Conservation (phyloP, 2,888 invertebrate species). For the Brachycybe producta region DNA sequence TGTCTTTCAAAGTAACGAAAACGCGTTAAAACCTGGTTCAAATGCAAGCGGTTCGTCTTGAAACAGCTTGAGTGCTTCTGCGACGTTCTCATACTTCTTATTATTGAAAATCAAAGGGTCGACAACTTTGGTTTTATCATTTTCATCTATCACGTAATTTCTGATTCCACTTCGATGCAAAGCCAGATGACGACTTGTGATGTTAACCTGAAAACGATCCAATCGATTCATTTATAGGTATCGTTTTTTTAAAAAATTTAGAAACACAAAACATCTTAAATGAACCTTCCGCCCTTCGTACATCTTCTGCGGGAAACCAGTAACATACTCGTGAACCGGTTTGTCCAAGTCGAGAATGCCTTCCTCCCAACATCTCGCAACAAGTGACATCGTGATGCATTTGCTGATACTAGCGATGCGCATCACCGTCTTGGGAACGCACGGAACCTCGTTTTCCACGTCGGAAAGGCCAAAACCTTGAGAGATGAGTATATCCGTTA, state of each 20-base stretch:
- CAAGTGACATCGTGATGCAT: conserved; percentile 40
- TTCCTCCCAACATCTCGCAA: conserved; percentile 40
- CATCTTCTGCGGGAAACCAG: conserved; percentile 40
- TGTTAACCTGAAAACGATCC: conserved; percentile 30
- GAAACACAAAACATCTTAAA: not conserved
- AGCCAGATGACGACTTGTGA: conserved; percentile 41
- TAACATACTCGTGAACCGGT: conserved; percentile 41
- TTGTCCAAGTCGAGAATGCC: conserved; percentile 42
- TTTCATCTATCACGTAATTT: conserved; percentile 36
- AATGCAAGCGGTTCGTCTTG: conserved; percentile 41
- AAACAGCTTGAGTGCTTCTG: conserved; percentile 40
- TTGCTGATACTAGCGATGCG: conserved; percentile 48
- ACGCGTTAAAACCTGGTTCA: conserved; percentile 36
- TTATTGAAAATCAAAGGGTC: conserved; percentile 37
- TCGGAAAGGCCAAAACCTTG: conserved; percentile 42
- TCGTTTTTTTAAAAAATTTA: not conserved
- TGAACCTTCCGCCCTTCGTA: conserved; percentile 37
- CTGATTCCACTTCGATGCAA: conserved; percentile 43
- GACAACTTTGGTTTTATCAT: conserved; percentile 4
- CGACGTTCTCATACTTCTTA: conserved; percentile 31
- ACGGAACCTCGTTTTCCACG: conserved; percentile 40
- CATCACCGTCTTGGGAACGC: conserved; percentile 38
- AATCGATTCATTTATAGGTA: not conserved
- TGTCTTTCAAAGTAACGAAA: not conserved
- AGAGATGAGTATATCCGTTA: not conserved